Evolutionary conservation across 2,888 invertebrate genomes (phyloP), one percentile per base, ranked within the genome.

Genomic region (Dascillus cervinus): DNA sequence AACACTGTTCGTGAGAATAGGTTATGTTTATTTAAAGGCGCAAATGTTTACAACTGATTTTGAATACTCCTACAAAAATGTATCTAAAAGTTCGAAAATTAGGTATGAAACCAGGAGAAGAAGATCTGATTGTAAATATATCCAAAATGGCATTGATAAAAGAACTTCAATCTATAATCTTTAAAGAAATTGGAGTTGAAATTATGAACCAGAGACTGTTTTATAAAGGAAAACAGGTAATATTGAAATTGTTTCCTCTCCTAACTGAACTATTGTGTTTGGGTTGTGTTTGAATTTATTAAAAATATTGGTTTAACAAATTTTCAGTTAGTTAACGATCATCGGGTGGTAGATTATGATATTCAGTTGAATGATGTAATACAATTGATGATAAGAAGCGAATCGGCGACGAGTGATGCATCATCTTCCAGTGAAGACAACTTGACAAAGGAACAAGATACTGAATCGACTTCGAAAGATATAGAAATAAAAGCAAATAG

Each of bases 331-430:
- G 80, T 82, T 57, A 73, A 83, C 70, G 79, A 76, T 1, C 79
- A 82, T 49, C 75, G 74, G 31, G 65, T 88, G 40, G 77, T 81
- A 57, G 84, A 87, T 58, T 88, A 88, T 55, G 75, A 75, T 50
- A 76, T 87, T 8, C 77, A 79, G 37, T 62, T 81, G 6, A 83
- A 85, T 62, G 82, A 84, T 60, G 79, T 84, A 10, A 75, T 87
- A 25, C 82, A 83, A 52, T 64, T 85, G 12, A 72, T 79, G 67
- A 64, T 75, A 9, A 67, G 57, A 37, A 40, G 53, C 2, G 34
- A 29, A n/a, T n/a, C n/a, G n/a, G n/a, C n/a, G n/a, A n/a, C n/a
- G n/a, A n/a, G n/a, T n/a, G n/a, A n/a, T n/a, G n/a, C n/a, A n/a
- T n/a, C n/a, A n/a, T n/a, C n/a, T n/a, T n/a, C 2, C 2, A n/a